These are phyloP conservation scores for Acanthornis magna DNA, from an alignment of 2,797 vertebrate species.

Conservation along the genomic window DNA sequence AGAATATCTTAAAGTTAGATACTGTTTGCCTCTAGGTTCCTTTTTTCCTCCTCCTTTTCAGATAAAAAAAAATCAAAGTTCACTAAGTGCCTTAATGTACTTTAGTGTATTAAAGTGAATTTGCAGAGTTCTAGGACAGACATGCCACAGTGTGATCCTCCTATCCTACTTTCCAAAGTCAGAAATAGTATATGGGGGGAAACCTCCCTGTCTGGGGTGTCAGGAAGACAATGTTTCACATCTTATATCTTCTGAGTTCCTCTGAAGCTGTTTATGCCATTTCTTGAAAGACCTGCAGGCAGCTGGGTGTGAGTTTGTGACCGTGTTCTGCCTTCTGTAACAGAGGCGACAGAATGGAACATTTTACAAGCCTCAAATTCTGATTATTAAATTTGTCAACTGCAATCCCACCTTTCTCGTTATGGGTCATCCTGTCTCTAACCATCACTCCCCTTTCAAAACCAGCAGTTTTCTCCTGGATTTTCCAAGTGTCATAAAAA, in stretches of 20 bases:
- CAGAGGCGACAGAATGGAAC: not conserved
- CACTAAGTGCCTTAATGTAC: not conserved
- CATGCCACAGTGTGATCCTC: not conserved
- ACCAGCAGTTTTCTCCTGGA: not conserved
- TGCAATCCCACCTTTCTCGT: not conserved
- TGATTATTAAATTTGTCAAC: not conserved
- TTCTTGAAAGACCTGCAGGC: not conserved
- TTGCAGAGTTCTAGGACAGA: not conserved
- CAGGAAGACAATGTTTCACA: not conserved
- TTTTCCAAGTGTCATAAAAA: not conserved
- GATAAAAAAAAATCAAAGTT: not conserved
- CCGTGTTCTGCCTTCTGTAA: not conserved
- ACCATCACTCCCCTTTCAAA: not conserved
- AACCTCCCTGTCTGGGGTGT: not conserved
- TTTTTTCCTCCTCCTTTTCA: not conserved
- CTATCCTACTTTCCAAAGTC: not conserved
- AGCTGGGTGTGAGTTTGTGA: not conserved
- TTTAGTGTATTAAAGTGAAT: not conserved
- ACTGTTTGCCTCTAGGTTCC: not conserved
- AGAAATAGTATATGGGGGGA: not conserved
- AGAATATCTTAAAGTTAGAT: not conserved
- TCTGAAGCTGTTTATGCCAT: not conserved
- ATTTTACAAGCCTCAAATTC: not conserved
- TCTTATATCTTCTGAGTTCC: not conserved
- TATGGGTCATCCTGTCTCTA: not conserved